Evolutionary conservation across 2,888 invertebrate species (phyloP).

Genomic region (Pyrrhia umbra): DNA sequence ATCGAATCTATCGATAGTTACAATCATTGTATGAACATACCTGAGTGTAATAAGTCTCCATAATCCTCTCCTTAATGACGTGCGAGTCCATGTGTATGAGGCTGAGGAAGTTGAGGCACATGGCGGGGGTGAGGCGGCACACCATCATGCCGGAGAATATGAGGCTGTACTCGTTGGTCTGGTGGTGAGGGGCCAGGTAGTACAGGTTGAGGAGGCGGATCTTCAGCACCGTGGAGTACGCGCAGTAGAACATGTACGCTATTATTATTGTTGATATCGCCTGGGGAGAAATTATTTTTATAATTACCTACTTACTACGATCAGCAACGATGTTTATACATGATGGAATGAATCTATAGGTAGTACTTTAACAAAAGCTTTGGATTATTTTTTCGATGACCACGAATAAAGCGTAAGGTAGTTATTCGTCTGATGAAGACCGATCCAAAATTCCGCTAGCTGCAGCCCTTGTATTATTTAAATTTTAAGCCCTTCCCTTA

Average conservation of each 20-base stretch:
- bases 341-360: not conserved
- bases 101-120: slow-evolving; percentile 99
- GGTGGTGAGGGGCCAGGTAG: slow-evolving; percentile 99
- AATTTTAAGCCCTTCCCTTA: too few species aligned
- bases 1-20: too few species aligned
- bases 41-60: slow-evolving; percentile 98
- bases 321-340: not conserved
- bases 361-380: not conserved
- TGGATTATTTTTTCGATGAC: too few species aligned
- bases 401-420: too few species aligned
- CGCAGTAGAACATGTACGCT: slow-evolving; percentile 98
- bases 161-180: slow-evolving; percentile 99
- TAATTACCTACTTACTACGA: too few species aligned
- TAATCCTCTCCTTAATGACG: slow-evolving; percentile 93
- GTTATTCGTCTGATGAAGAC: too few species aligned
- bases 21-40: slow-evolving; percentile 87
- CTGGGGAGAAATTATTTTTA: slow-evolving; percentile 83
- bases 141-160: slow-evolving; percentile 99
- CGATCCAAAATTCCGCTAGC: too few species aligned
- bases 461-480: too few species aligned
- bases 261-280: slow-evolving; percentile 97
- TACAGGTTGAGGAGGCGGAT: slow-evolving; percentile 98
- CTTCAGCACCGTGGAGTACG: slow-evolving; percentile 99
- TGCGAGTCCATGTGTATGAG: slow-evolving; percentile 99
- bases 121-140: slow-evolving; percentile 98